Evolutionary conservation across 2,888 invertebrate species (phyloP).

Genomic region (Hirtodrosophila alboralis): DNA sequence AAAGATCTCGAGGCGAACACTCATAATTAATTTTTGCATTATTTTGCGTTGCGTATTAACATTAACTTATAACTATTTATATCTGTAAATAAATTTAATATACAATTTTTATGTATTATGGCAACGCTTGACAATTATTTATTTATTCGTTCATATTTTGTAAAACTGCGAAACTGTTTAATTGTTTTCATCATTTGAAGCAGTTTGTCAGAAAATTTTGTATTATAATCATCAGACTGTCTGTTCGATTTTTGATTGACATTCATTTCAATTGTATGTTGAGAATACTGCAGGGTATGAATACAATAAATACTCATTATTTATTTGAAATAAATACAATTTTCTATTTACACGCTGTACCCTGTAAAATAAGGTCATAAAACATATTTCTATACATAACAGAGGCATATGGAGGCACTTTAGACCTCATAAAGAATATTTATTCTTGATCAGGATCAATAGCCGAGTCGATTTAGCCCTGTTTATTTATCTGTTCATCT

Average conservation of each 20-base stretch:
- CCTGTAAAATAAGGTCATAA: no score
- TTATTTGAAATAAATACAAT: no score
- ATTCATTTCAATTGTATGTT: neutral
- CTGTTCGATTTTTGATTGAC: neutral
- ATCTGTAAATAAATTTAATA: slow-evolving; percentile 4
- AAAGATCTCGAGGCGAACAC: slow-evolving; percentile 26
- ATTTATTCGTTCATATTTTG: slow-evolving; percentile 20
- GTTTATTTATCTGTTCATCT: no score
- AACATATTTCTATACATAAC: no score
- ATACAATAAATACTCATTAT: no score
- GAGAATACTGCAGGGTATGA: no score
- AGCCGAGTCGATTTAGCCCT: no score
- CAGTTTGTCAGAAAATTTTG: slow-evolving; percentile 7
- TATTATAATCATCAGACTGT: neutral
- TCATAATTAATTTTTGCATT: slow-evolving; percentile 65
- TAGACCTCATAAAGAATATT: no score
- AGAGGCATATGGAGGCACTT: no score
- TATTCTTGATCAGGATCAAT: no score
- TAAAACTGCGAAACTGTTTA: slow-evolving; percentile 32
- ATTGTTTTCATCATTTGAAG: slow-evolving; percentile 35
- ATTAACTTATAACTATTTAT: slow-evolving; percentile 40
- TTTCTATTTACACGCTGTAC: no score
- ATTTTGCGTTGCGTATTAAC: slow-evolving; percentile 55
- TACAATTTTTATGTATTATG: slow-evolving; percentile 17
- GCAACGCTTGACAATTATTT: slow-evolving; percentile 32